Evolutionary conservation across 2,113 vertebrate genomes (phyloP).

Genomic region (Gallinago media): DNA sequence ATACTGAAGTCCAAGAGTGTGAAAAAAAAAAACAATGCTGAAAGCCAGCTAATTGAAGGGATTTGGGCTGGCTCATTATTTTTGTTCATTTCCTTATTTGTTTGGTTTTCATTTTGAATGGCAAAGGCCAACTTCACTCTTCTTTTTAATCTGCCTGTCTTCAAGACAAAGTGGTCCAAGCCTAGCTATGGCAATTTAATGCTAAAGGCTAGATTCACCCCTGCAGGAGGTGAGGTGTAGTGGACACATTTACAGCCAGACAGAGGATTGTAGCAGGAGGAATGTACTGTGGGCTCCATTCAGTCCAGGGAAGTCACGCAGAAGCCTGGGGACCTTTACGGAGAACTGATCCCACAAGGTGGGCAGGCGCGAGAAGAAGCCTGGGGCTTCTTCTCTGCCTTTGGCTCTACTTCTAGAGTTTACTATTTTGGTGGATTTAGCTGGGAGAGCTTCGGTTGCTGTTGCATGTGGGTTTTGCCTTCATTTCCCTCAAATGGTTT

Average conservation of each 20-base stretch:
- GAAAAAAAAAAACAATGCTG: neutral
- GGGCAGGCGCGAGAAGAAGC: neutral
- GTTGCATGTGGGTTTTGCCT: neutral
- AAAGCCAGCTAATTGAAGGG: neutral
- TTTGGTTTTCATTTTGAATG: neutral
- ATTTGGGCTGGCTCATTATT: neutral
- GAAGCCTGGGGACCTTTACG: fast-evolving
- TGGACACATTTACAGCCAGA: neutral
- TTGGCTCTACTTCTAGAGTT: neutral
- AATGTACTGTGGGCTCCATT: neutral
- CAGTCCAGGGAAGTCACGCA: neutral
- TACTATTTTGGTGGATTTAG: neutral
- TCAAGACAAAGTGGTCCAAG: neutral
- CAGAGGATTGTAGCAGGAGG: neutral
- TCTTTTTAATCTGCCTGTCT: neutral
- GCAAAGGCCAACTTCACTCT: neutral
- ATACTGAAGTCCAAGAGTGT: neutral
- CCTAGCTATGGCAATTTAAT: neutral
- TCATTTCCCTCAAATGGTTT: neutral
- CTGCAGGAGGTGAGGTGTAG: neutral
- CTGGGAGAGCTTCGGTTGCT: neutral
- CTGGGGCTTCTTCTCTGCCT: neutral
- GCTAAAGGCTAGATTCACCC: neutral
- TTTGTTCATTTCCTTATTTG: neutral
- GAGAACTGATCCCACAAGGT: fast-evolving